Evolutionary conservation across 2,888 invertebrate species (phyloP).

Genomic region (Nesidiocoris tenuis): DNA sequence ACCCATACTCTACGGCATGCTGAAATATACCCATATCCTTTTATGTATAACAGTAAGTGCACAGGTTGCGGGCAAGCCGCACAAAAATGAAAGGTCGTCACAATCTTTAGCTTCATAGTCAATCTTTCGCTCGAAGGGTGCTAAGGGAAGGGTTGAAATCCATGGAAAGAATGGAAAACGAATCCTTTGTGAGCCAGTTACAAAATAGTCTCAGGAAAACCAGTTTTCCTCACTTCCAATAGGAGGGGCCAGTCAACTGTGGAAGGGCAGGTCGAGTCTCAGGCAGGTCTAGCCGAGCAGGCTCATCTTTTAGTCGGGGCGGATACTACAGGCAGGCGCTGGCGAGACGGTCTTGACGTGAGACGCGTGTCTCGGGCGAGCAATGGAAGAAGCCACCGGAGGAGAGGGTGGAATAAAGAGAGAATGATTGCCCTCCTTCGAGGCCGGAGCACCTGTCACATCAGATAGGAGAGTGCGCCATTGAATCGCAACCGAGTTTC

Average conservation of each 20-base stretch:
- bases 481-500: not conserved
- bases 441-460: slow-evolving; percentile 15
- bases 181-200: no score
- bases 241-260: not conserved
- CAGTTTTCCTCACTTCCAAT: slow-evolving; percentile 5
- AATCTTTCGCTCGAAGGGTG: no score
- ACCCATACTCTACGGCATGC: no score
- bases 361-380: slow-evolving; percentile 24
- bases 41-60: no score
- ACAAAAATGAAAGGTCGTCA: no score
- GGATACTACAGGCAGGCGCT: slow-evolving; percentile 20
- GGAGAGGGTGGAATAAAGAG: slow-evolving; percentile 14
- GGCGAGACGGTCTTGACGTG: slow-evolving; percentile 34
- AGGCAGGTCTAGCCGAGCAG: slow-evolving; percentile 25
- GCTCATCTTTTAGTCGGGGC: slow-evolving; percentile 35
- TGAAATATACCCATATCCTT: no score
- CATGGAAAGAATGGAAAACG: no score
- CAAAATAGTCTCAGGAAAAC: no score
- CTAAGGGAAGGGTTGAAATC: no score
- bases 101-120: no score
- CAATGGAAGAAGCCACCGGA: not conserved
- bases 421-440: not conserved
- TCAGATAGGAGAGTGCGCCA: slow-evolving; percentile 5
- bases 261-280: not conserved
- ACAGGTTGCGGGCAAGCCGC: no score